Conservation (phyloP, 2,113 vertebrate genomes). For the Sander lucioperca region DNA sequence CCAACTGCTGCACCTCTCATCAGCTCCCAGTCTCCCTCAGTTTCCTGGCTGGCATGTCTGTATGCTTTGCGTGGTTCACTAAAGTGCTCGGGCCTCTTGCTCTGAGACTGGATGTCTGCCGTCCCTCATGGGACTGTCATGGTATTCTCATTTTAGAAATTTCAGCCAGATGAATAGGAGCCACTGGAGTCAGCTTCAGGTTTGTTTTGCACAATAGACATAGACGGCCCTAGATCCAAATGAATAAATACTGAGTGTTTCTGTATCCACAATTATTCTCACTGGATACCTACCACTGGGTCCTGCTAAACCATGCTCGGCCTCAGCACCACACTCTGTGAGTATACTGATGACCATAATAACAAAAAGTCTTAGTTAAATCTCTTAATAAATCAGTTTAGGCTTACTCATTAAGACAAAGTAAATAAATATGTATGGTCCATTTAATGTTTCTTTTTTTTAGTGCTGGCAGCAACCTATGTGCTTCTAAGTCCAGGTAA, state of each 20-base stretch:
- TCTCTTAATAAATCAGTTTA: neutral
- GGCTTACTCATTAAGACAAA: neutral
- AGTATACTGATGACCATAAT: constrained; percentile 13
- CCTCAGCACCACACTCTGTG: constrained; percentile 19
- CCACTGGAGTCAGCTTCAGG: neutral
- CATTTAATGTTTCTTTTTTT: neutral
- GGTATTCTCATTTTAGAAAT: neutral
- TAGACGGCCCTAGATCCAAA: neutral
- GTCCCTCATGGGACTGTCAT: neutral
- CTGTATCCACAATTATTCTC: neutral
- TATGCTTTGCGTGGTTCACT: neutral
- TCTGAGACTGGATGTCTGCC: neutral
- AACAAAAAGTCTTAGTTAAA: neutral
- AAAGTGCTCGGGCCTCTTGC: neutral
- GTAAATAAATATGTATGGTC: neutral
- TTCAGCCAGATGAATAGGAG: neutral
- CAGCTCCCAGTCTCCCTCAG: neutral
- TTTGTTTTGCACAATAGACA: neutral
- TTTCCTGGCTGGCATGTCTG: neutral
- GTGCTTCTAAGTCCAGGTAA: constrained; percentile 31
- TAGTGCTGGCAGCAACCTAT: constrained; percentile 43
- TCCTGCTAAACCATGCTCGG: constrained; percentile 21
- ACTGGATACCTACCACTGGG: neutral
- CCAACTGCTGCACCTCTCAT: neutral
- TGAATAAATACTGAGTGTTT: constrained; percentile 36